Evolutionary conservation across 1,140 invertebrate genomes (phyloP).

Genomic region (Lordiphosa clarofinis): DNA sequence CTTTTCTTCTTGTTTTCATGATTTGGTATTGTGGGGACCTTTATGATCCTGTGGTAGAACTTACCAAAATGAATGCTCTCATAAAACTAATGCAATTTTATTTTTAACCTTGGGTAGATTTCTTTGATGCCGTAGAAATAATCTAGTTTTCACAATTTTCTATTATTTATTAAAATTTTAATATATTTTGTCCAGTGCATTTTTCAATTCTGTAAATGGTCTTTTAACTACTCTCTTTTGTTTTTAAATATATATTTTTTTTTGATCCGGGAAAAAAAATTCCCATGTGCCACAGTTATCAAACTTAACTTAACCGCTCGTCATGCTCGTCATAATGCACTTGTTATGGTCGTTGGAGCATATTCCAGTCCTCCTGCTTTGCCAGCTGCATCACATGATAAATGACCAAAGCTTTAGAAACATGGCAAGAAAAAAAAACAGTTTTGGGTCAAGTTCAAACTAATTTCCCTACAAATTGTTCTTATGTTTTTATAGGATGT

Average conservation of each 20-base stretch:
- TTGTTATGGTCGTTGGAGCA: conserved; percentile 27
- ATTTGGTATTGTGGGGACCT: too few species aligned
- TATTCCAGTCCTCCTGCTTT: background rate
- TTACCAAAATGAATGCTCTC: too few species aligned
- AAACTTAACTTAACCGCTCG: conserved; percentile 48
- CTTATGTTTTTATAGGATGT: conserved; percentile 10
- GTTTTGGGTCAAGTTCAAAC: conserved; percentile 67
- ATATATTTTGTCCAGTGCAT: too few species aligned
- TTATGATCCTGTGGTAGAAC: too few species aligned
- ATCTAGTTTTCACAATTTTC: background rate
- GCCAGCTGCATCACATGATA: conserved; percentile 32
- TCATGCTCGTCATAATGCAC: conserved; percentile 43
- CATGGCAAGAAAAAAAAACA: conserved; percentile 10
- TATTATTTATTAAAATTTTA: background rate
- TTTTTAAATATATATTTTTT: background rate
- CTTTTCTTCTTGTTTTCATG: too few species aligned
- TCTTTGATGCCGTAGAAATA: too few species aligned
- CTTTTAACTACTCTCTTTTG: conserved; percentile 5
- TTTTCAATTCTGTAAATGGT: too few species aligned
- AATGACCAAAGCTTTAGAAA: conserved; percentile 24
- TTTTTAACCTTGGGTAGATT: too few species aligned
- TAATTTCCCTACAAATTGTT: conserved; percentile 54
- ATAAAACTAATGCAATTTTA: too few species aligned
- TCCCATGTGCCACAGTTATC: conserved; percentile 44
- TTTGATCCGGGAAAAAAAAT: too few species aligned